Evolutionary conservation across 35 echinoderm and acorn worm species (phyloP), one percentile per base, ranked within the genome.

Genomic region (Heliocidaris erythrogramma): DNA sequence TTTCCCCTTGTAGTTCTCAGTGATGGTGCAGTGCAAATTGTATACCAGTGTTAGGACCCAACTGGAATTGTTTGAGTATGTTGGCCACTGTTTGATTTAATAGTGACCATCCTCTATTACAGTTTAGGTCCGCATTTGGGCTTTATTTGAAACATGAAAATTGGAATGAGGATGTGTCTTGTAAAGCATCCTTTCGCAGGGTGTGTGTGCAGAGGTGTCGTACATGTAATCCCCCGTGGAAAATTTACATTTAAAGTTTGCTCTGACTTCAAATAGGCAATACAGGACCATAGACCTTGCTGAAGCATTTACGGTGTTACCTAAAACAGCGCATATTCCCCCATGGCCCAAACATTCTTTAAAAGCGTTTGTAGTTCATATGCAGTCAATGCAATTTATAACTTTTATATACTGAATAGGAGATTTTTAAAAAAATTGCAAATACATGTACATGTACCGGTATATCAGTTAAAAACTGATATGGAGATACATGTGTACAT

Each of bases 81-180:
- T 30, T 32, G 31, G 47, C 31, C 47, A 89, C 16, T 89, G 29
- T 89, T 89, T 89, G 87, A 89, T 32, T n/a, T n/a, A n/a, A n/a
- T 89, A 89, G 87, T 48, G 47, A 89, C 31, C 47, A 48, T 89
- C 87, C 12, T 89, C 87, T 89, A 32, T 48, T 47, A 47, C 24
- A 89, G 12, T 47, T 48, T 89, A 31, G 47, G 87, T 89, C 14
- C 42, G 87, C 24, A 5, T 32, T 89, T 35, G 14, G 31, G 31
- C 87, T 89, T 48, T 47, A 89, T 48, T 89, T 48, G 47, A 89
- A 27, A 48, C 24, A 7, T 89, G 87, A 12, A 89, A 89, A 89
- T n/a, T 78, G 87, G 47, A 89, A 47, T 89, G 87, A 89, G 87
- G 87, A 89, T 48, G 47, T 32, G 87, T 89, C 87, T 89, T 89